Base-by-base conservation (phyloP, 2,888 invertebrate genomes). In the Eupeodes latifasciatus region DNA sequence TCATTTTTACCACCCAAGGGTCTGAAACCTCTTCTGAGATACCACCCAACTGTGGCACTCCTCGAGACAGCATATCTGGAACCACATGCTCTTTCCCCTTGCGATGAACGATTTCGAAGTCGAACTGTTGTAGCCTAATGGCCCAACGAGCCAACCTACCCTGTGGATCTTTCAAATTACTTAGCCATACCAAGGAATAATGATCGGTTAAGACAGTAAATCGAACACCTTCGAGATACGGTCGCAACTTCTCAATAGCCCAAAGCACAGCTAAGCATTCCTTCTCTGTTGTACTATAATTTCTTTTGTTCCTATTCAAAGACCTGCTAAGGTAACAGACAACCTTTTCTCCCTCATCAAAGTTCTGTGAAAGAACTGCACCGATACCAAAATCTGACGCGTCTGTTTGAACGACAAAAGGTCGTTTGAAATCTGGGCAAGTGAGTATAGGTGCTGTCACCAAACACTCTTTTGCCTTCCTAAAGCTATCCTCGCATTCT, bases 21-120 rank as follows among this genome's bases (percentile, higher is more conserved):
- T 53, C 55, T 16, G 9, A 9, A 57, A 27, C 27, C 27, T 27
- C 57, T 3, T 57, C 57, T 11, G 57, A 57, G 27, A 57, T 57
- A 11, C 19, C 19, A 72, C 49, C 49, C 49, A 49, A 49, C 49
- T 49, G 6, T 77, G 61, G 27, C 11, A 57, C 27, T 57, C 19
- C 57, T 27, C 57, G 57, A 57, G 57, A 57, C 4, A 57, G 27
- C 57, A 59, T 9, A 16, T 84, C 80, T 5, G 80, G 53, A n/a
- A 79, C 36, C 0, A 72, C 34, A 47, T 80, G 79, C 34, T 67
- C 59, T 49, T 61, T 66, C 0, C 74, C 82, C 49, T 82, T 79
- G 9, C 82, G 59, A 36, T 86, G 78, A 3, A 81, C 14, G 27
- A 81, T 72, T 2, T 59, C 27, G 11, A 82, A 81, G 14, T 67